These are phyloP conservation scores for Aphidius ervi DNA, from an alignment of 1,140 invertebrate species.

Conservation along the genomic window DNA sequence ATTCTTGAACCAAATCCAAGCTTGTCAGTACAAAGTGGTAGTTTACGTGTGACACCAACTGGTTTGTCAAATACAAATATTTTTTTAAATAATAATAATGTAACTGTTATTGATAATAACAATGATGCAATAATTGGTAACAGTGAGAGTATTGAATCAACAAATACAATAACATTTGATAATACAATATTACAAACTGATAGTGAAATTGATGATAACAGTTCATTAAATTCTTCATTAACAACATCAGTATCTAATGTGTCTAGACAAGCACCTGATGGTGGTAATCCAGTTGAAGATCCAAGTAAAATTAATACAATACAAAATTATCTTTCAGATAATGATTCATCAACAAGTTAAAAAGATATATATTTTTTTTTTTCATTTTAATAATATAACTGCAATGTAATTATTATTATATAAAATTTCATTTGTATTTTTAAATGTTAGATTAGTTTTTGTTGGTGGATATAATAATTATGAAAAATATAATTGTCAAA, in stretches of 20 bases:
- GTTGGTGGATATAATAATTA: too few relatives aligned
- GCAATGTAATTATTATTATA: not conserved
- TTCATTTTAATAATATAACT: not conserved
- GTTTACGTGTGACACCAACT: conserved; percentile 30
- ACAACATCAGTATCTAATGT: conserved; percentile 36
- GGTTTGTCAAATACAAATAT: conserved; percentile 33
- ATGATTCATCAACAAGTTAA: conserved; percentile 23
- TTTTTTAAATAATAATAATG: conserved; percentile 27
- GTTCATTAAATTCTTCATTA: conserved; percentile 27
- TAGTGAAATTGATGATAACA: conserved; percentile 29
- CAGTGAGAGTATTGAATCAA: conserved; percentile 34
- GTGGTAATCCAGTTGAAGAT: conserved; percentile 47
- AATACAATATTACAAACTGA: conserved; percentile 28
- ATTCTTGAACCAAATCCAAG: not conserved
- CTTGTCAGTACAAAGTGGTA: conserved; percentile 10
- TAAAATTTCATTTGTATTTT: too few relatives aligned
- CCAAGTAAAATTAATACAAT: conserved; percentile 15
- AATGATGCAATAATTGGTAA: conserved; percentile 31
- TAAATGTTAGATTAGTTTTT: too few relatives aligned
- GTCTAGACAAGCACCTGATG: conserved; percentile 48
- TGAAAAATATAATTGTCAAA: too few relatives aligned
- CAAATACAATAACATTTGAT: conserved; percentile 30
- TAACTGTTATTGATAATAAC: conserved; percentile 34
- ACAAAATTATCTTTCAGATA: conserved; percentile 14
- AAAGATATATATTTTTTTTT: conserved; percentile 19